These are phyloP conservation scores for Synanceia verrucosa DNA, from an alignment of 2,797 vertebrate species.

Conservation along the genomic window DNA sequence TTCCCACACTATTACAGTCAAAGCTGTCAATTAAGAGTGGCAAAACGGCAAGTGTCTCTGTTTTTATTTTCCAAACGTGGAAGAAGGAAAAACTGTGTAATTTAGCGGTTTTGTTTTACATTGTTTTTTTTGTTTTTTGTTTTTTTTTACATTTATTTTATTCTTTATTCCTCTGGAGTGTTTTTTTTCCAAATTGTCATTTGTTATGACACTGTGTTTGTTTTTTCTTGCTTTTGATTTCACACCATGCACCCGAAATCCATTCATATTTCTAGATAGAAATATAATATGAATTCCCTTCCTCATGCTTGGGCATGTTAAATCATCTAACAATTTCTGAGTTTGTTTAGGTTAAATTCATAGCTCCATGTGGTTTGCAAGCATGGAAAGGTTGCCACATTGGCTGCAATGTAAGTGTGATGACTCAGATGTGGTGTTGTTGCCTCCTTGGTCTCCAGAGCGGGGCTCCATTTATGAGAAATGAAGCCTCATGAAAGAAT, in stretches of 20 bases:
- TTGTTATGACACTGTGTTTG: not conserved
- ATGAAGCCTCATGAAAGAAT: constrained; percentile 44
- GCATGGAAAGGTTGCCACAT: constrained; percentile 27
- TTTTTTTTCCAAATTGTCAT: not conserved
- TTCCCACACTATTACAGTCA: constrained; percentile 14
- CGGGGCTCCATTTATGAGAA: constrained; percentile 41
- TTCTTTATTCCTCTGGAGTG: not conserved
- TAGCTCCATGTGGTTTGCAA: not conserved
- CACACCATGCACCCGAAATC: not conserved
- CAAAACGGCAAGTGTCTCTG: not conserved
- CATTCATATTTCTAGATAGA: not conserved
- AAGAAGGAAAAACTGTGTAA: constrained; percentile 22
- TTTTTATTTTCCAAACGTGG: constrained; percentile 23
- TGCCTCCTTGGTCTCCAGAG: constrained; percentile 20
- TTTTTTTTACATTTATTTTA: not conserved
- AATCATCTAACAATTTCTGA: not conserved
- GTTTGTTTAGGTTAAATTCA: not conserved
- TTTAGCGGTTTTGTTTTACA: constrained; percentile 7
- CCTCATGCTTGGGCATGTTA: not conserved
- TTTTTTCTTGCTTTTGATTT: constrained; percentile 24
- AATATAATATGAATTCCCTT: no score
- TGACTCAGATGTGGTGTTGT: constrained; percentile 39
- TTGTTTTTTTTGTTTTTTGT: constrained; percentile 9
- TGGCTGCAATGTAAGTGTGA: constrained; percentile 9
- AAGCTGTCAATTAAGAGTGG: constrained; percentile 32